Evolutionary conservation across 2,113 vertebrate genomes (phyloP).

Genomic region (Saccopteryx bilineata): DNA sequence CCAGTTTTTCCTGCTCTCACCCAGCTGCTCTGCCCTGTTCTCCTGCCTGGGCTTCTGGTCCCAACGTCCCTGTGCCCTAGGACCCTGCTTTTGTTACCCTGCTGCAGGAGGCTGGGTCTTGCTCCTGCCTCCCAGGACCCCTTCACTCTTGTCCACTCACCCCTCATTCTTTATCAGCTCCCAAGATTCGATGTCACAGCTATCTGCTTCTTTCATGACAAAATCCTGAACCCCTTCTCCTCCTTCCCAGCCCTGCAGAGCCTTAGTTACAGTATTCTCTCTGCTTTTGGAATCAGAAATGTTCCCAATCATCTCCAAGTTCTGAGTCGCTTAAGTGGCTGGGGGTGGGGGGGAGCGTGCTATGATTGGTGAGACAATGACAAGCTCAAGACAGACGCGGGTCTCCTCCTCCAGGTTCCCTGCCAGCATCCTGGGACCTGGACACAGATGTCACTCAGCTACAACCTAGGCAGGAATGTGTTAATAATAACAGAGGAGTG

Average conservation of each 20-base stretch:
- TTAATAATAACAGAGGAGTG: neutral
- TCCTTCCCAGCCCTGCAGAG: neutral
- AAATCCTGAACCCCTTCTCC: fast-evolving
- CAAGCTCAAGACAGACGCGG: neutral
- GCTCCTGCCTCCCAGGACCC: neutral
- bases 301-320: neutral
- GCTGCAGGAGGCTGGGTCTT: too few relatives aligned
- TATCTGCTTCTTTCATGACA: neutral
- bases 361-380: neutral
- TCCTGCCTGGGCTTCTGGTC: neutral
- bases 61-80: neutral
- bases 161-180: fast-evolving
- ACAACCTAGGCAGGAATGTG: neutral
- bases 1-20: too few relatives aligned
- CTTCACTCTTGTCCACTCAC: fast-evolving
- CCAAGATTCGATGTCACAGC: neutral
- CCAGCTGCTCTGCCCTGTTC: too few relatives aligned
- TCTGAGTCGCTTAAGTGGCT: too few relatives aligned
- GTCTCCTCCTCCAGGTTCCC: fast-evolving
- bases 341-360: too few relatives aligned
- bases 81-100: neutral
- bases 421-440: neutral
- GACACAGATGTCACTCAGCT: neutral
- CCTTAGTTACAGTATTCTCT: fast-evolving
- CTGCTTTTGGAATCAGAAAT: neutral